These are phyloP conservation scores for Lepidocyrtoides sp. DNA, from an alignment of 2,888 invertebrate species.

Conservation along the genomic window DNA sequence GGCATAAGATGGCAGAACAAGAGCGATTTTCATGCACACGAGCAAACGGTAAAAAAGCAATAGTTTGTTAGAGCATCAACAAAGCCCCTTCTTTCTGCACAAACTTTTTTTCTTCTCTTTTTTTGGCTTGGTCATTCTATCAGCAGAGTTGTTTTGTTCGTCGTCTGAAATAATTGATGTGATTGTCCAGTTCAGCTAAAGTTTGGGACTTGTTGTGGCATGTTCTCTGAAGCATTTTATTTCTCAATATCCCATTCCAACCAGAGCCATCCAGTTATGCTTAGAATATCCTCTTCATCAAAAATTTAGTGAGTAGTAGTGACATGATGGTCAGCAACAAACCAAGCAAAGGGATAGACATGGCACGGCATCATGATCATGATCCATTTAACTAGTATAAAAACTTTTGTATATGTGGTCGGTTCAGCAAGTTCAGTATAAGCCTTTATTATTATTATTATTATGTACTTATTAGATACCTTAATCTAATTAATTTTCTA, in stretches of 20 bases:
- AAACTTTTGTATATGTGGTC: slow-evolving; percentile 11
- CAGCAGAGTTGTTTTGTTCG: background rate
- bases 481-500: slow-evolving; percentile 57
- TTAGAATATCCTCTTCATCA: slow-evolving; percentile 32
- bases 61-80: background rate
- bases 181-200: slow-evolving; percentile 42
- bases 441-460: background rate
- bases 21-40: slow-evolving; percentile 8
- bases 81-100: background rate
- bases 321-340: slow-evolving; percentile 32
- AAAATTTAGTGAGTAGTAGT: slow-evolving; percentile 55
- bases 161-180: slow-evolving; percentile 42
- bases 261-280: background rate
- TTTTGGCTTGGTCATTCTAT: background rate
- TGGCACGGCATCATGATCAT: slow-evolving; percentile 21
- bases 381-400: slow-evolving; percentile 30
- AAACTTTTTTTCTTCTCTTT: background rate
- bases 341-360: background rate
- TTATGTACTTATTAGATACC: slow-evolving; percentile 9
- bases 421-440: background rate
- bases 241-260: slow-evolving; percentile 12
- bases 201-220: slow-evolving; percentile 21
- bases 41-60: background rate
- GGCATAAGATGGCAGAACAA: slow-evolving; percentile 73
- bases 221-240: slow-evolving; percentile 40